Evolutionary conservation across 35 echinoderm and acorn worm species (phyloP), one percentile per base, ranked within the genome.

Genomic region (Holothuria glaberrima): DNA sequence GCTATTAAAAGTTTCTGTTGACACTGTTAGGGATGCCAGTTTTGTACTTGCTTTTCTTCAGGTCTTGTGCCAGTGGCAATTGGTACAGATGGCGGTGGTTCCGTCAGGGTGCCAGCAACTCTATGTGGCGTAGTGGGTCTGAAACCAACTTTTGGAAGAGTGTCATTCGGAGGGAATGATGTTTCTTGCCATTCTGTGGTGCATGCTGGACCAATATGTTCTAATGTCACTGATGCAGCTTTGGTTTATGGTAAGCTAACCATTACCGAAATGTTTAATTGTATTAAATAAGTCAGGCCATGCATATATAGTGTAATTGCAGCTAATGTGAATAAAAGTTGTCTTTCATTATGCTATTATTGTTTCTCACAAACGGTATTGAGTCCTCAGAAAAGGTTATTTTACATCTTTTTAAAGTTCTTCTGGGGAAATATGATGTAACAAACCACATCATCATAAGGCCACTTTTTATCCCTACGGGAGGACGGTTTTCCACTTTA

Each of bases 101-200:
- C 90, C 17, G 36, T 92, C 58, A 59, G 90, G 50, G 70, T 92
- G 16, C 90, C 90, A 20, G n/a, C 90, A 22, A 30, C 90, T 1
- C 82, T 86, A 14, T 92, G 90, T 68, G 91, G 91, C 36, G 30
- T 71, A 5, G 91, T 92, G 3, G 91, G 91, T 28, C 82, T 92
- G 5, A 92, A 92, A 33, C 82, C 91, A 33, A 92, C 91, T 1
- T 86, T 92, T 77, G 91, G 91, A n/a, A 59, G 91, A 10, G 59
- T 92, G 1, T 86, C 81, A 29, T 75, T 75, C 0, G 58, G 72
- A 69, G 91, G 91, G 14, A 70, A 84, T 36, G 82, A 48, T 5
- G 82, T 67, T 9, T 58, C 68, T 18, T 92, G 91, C 58, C 67
- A 87, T 50, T 92, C 91, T 24, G 85, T 87, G 16, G 85, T 87